Evolutionary conservation across 1,140 invertebrate species (phyloP).

Genomic region (Phocides pigmalion): DNA sequence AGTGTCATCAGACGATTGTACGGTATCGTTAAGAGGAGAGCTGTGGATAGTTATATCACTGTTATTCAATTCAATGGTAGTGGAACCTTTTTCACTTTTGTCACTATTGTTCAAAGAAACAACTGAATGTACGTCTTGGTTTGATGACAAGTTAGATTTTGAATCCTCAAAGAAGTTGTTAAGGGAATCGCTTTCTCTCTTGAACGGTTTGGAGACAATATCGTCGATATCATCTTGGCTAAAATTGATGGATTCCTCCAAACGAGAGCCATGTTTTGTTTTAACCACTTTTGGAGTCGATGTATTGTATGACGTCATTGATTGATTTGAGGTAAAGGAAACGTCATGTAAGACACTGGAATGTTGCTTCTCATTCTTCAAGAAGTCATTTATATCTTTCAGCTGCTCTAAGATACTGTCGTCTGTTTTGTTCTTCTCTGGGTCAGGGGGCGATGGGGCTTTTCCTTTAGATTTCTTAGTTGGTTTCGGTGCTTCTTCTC

Average conservation of each 20-base stretch:
- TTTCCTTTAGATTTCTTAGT: constrained; percentile 88
- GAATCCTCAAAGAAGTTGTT: constrained; percentile 82
- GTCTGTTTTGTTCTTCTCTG: constrained; percentile 71
- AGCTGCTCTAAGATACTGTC: constrained; percentile 76
- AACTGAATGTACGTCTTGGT: constrained; percentile 76
- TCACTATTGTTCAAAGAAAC: constrained; percentile 79
- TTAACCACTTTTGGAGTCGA: constrained; percentile 76
- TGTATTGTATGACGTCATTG: constrained; percentile 61
- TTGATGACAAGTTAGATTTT: constrained; percentile 79
- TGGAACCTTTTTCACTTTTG: constrained; percentile 77
- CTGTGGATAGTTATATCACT: constrained; percentile 91
- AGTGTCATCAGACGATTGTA: constrained; percentile 75
- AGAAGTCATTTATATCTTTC: constrained; percentile 68
- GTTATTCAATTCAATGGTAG: constrained; percentile 88
- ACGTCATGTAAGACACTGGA: constrained; percentile 69
- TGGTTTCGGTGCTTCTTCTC: constrained; percentile 79
- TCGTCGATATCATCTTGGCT: constrained; percentile 79
- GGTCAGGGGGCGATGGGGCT: constrained; percentile 87
- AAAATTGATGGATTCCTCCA: constrained; percentile 76
- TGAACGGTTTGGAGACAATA: constrained; percentile 77
- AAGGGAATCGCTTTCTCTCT: constrained; percentile 79
- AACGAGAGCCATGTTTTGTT: constrained; percentile 54
- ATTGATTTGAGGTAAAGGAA: constrained; percentile 46
- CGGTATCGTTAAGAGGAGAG: constrained; percentile 84
- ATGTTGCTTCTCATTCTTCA: constrained; percentile 73